phyloP scores from a whole-genome alignment of 2,797 vertebrate genomes.

The Jordanella pulchra region DNA sequence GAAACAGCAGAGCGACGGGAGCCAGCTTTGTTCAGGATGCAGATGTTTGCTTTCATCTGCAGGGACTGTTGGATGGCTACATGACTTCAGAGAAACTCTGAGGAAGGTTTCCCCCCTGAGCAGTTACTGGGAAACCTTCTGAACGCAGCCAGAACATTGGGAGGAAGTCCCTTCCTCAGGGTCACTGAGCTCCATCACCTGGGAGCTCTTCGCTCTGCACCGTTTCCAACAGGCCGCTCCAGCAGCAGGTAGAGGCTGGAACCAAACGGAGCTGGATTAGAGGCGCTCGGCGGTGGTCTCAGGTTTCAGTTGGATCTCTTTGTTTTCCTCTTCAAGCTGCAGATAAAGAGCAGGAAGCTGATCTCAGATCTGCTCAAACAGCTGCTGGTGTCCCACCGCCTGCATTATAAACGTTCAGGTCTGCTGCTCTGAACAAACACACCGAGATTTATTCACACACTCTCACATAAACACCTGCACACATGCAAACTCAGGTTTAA shows the following conservation, averaged over 20 bases:
- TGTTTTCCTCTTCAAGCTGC: background rate
- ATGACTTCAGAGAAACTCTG: too few relatives aligned
- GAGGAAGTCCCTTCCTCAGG: background rate
- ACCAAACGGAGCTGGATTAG: background rate
- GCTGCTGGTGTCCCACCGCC: background rate
- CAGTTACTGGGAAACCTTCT: background rate
- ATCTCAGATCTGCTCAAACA: slow-evolving; percentile 21
- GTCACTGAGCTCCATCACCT: background rate
- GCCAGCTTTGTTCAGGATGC: too few relatives aligned
- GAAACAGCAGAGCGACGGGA: too few relatives aligned
- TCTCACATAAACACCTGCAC: background rate
- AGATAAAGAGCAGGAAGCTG: slow-evolving; percentile 39
- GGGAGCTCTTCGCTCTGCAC: background rate
- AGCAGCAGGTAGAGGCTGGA: background rate
- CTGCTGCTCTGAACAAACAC: slow-evolving; percentile 5
- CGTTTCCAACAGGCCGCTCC: background rate
- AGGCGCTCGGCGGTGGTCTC: slow-evolving; percentile 9
- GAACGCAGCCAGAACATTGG: background rate
- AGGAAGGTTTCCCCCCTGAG: background rate
- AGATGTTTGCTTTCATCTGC: too few relatives aligned
- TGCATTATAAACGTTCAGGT: background rate
- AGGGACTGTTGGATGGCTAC: too few relatives aligned
- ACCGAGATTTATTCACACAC: background rate
- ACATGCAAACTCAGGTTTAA: background rate
- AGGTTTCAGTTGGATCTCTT: slow-evolving; percentile 31